Percentiles rank a stretch among this genome's conserved stretches.
phyloP scores from a whole-genome alignment of 2,888 invertebrate species.

The Eurois occulta region DNA sequence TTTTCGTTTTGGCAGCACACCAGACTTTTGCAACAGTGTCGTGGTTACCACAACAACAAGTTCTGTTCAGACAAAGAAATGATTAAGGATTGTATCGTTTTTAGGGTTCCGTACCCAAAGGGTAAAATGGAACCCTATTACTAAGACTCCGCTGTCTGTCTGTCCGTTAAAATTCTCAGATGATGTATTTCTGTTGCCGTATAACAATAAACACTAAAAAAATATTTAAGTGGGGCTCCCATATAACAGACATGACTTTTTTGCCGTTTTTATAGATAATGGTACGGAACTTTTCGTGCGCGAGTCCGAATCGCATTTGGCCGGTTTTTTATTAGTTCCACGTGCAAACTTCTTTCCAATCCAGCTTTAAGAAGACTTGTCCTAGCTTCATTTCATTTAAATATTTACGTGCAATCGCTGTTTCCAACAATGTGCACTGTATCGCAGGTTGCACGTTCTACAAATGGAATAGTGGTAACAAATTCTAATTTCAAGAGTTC shows the following conservation, averaged over 20 bases:
- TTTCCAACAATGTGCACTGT: constrained; percentile 10
- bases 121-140: too few relatives aligned
- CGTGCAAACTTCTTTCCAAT: not conserved
- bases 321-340: too few relatives aligned
- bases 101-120: too few relatives aligned
- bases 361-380: not conserved
- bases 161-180: too few relatives aligned
- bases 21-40: not conserved
- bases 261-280: too few relatives aligned
- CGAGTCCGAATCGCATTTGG: too few relatives aligned
- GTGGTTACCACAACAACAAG: not conserved
- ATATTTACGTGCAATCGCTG: constrained; percentile 5
- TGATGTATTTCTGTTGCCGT: too few relatives aligned
- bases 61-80: not conserved
- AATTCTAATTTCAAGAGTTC: constrained; percentile 48
- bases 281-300: too few relatives aligned
- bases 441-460: constrained; percentile 27
- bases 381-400: constrained; percentile 2
- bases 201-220: too few relatives aligned
- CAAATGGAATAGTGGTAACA: constrained; percentile 36
- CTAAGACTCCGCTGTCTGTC: too few relatives aligned
- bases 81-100: not conserved
- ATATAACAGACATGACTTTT: too few relatives aligned
- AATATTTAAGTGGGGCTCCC: too few relatives aligned
- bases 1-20: constrained; percentile 1